Conservation (phyloP, 2,113 vertebrate species). For the Circaetus gallicus region DNA sequence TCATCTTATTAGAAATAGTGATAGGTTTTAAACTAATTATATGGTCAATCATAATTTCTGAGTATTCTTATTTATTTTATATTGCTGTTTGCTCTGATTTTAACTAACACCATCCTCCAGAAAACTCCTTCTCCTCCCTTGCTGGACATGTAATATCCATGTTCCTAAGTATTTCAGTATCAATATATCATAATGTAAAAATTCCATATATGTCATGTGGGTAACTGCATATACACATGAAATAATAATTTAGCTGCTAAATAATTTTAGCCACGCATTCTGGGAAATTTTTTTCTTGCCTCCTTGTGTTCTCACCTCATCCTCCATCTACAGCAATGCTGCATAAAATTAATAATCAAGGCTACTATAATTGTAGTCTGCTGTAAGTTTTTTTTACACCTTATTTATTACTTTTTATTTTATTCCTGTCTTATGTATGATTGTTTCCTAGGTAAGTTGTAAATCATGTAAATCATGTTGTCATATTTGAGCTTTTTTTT, state of each 20-base stretch:
- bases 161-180: not conserved
- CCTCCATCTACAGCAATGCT: not conserved
- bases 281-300: not conserved
- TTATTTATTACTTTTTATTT: not conserved
- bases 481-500: not conserved
- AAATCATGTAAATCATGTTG: not conserved
- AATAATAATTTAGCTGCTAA: not conserved
- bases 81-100: not conserved
- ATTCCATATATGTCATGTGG: not conserved
- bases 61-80: not conserved
- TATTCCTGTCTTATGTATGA: not conserved
- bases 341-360: not conserved
- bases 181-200: not conserved
- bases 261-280: not conserved
- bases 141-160: not conserved
- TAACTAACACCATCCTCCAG: not conserved
- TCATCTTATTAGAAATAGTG: not conserved
- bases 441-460: not conserved
- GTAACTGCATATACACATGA: not conserved
- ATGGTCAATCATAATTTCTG: not conserved
- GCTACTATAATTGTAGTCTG: not conserved
- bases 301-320: not conserved
- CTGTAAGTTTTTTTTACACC: not conserved
- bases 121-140: not conserved
- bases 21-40: not conserved